Base-by-base conservation (phyloP, 2,113 vertebrate species). In the Astur gentilis region DNA sequence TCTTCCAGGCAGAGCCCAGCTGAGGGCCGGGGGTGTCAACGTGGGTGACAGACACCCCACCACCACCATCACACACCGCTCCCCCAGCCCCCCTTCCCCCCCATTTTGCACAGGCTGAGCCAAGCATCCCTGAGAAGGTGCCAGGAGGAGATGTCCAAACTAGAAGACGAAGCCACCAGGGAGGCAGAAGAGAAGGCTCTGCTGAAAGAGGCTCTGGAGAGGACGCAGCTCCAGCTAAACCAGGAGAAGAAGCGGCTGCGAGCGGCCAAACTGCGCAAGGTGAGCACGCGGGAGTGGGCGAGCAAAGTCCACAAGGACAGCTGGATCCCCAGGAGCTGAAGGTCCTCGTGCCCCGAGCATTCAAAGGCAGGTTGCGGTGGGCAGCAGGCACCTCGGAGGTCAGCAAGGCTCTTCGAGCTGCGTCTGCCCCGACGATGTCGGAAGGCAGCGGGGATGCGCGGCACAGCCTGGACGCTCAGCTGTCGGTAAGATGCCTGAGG, bases 131-230 rank as follows among this genome's bases (percentile, higher is more conserved):
- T 96, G 27, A 93, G 10, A 71, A 93, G 89, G 62, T 98, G 97
- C 85, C 97, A 94, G 97, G 90, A 93, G 1, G 95, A 98, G 84
- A 62, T 98, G 88, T 94, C 97, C 6, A 97, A 6, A 26, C 91
- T 98, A 62, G 97, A 98, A 31, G 97, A 97, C 8, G 93, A 98
- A 90, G 55, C 98, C 76, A 93, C 96, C 83, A 97, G 94, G 38
- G 96, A 97, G 64, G 83, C 84, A 0, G 98, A 98, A 40, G 98
- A 99, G 77, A 98, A 98, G 60, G 97, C 97, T 5, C 90, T 98
- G 92, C 97, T 99, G 34, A 95, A 60, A 11, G 98, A 98, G 94
- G 97, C 98, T 7, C 96, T 98, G 93, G 90, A 98, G 86, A 97
- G 98, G 87, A 93, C 21, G 0, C 98, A 95, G 95, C 89, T 89